Base-by-base conservation (phyloP, 2,797 vertebrate species). In the Spinibarbus caldwelli region DNA sequence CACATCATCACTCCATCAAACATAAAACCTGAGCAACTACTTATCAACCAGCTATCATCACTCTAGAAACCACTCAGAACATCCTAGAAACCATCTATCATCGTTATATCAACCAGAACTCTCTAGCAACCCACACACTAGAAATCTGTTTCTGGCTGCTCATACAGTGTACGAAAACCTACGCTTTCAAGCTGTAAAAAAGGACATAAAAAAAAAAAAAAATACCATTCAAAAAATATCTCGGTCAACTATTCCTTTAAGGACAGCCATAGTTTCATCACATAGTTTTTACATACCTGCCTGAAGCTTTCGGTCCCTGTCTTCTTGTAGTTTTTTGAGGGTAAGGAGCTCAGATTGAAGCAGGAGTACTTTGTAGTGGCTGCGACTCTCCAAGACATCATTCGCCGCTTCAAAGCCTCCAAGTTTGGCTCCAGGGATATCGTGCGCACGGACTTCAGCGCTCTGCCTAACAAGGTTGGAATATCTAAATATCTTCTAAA, bases 351-450 rank as follows among this genome's bases (percentile, higher is more conserved):
- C 86, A 95, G 97, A 87, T 93, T 99, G 94, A 99, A 99, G 88
- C 98, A 99, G 94, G 98, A 99, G 88, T 99, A 99, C 94, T 99
- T 99, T 66, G 98, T 99, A 91, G 98, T 99, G 88, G 97, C 98
- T 17, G 98, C 98, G 86, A 99, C 98, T 49, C 96, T 99, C 43
- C 98, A 99, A 91, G 98, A 99, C 93, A 98, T 99, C 93, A 95
- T 99, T 89, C 96, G 97, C 2, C 97, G 97, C 86, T 99, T 99
- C 93, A 99, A 99, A 93, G 97, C 97, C 83, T 99, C 98, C 88
- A 99, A 98, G 90, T 99, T 99, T 4, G 98, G 98, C 92, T 97
- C 97, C 90, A 95, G 95, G 85, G 98, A 99, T 86, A 94, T 97
- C 11, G 95, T 96, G 92, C 97, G 98, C 87, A 98, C 97, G 0